These are phyloP conservation scores for Euura lappo DNA, from an alignment of 1,140 invertebrate species.

Conservation along the genomic window DNA sequence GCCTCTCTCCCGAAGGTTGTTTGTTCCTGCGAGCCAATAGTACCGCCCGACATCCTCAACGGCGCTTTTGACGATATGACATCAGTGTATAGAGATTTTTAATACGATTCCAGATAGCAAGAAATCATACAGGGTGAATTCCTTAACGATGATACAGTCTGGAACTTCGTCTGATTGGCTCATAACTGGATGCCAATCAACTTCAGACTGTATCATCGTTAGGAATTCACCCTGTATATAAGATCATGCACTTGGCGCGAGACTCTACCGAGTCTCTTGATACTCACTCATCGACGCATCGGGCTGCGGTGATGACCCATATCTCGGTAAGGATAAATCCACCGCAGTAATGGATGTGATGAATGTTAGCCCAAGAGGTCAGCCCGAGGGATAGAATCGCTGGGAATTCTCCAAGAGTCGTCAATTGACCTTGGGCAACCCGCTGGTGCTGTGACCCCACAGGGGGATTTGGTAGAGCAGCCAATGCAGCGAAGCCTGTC, in stretches of 20 bases:
- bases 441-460: neutral
- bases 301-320: neutral
- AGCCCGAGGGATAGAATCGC: conserved; percentile 4
- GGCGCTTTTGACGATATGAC: neutral
- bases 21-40: conserved; percentile 9
- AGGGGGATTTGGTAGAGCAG: neutral
- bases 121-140: neutral
- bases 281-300: conserved; percentile 6
- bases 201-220: too few species aligned
- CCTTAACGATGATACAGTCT: neutral
- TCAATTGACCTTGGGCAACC: neutral
- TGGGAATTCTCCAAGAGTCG: neutral
- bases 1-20: neutral
- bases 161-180: neutral
- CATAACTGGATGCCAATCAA: neutral
- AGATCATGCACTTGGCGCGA: too few species aligned
- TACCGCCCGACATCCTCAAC: neutral
- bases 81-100: neutral
- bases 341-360: neutral
- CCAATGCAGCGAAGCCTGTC: neutral
- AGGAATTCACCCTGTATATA: too few species aligned
- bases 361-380: conserved; percentile 5
- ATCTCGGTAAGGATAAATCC: neutral
- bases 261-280: neutral
- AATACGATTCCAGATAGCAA: neutral